Percentiles rank a stretch among this genome's conserved stretches.
These are phyloP conservation scores for Melanaphis sacchari DNA, from an alignment of 1,140 invertebrate genomes.

Conservation along the genomic window DNA sequence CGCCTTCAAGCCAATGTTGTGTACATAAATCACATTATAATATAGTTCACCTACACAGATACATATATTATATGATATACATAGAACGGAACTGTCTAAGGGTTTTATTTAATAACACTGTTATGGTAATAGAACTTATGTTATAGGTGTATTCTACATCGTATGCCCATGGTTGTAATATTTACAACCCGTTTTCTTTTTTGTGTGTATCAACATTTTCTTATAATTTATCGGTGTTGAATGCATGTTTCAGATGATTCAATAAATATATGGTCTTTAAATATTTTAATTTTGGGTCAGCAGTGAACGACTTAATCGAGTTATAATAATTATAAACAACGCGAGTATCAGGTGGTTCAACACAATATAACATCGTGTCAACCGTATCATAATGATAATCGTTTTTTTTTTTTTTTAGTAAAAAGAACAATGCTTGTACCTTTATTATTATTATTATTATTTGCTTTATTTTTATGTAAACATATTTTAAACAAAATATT, in stretches of 20 bases:
- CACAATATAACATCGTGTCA: conserved; percentile 16
- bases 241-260: not conserved
- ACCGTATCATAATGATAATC: not conserved
- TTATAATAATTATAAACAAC: conserved; percentile 9
- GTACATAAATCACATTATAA: not conserved
- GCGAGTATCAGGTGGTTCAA: not conserved
- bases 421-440: not conserved
- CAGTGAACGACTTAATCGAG: conserved; percentile 12
- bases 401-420: conserved; percentile 9
- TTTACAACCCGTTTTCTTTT: not conserved
- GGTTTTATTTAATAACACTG: not conserved
- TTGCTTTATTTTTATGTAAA: not conserved
- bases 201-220: not conserved
- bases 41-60: not conserved
- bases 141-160: not conserved
- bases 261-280: not conserved
- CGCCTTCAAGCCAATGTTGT: not conserved
- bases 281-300: not conserved
- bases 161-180: not conserved
- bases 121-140: not conserved
- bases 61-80: not conserved
- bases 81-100: not conserved
- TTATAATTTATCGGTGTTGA: not conserved
- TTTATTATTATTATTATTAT: not conserved
- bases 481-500: not conserved